These are phyloP conservation scores for Sebastes vulpes DNA, from an alignment of 2,797 vertebrate species.

Conservation along the genomic window DNA sequence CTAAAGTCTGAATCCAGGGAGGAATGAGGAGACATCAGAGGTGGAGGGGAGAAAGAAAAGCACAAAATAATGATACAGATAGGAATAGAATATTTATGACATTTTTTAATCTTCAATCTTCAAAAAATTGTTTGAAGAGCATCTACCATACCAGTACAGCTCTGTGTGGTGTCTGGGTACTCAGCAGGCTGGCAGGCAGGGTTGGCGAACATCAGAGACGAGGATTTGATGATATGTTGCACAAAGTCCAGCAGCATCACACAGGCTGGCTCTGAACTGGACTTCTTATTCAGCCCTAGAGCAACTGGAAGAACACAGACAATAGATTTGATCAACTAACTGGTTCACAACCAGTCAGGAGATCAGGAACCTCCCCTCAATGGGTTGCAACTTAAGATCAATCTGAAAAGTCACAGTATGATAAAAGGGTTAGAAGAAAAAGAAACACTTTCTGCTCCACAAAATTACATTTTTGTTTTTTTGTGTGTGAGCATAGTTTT, in stretches of 20 bases:
- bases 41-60: neutral
- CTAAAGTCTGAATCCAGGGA: constrained; percentile 88
- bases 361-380: neutral
- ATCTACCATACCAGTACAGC: constrained; percentile 86
- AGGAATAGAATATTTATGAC: neutral
- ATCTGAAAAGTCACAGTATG: neutral
- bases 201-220: constrained; percentile 95
- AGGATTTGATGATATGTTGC: constrained; percentile 97
- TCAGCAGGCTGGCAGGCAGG: constrained; percentile 86
- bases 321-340: neutral
- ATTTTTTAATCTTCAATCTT: neutral
- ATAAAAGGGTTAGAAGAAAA: neutral
- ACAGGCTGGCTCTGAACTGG: constrained; percentile 92
- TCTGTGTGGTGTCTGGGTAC: constrained; percentile 84
- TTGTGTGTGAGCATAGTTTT: too few species aligned
- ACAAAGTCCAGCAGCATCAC: constrained; percentile 98
- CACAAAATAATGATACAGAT: neutral
- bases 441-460: neutral
- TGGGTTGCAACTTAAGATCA: neutral
- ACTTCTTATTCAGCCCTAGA: constrained; percentile 93
- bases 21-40: neutral
- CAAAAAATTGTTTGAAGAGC: neutral
- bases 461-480: neutral
- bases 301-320: constrained; percentile 86
- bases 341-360: neutral